Percentiles rank a stretch among this genome's conserved stretches.
phyloP scores from a whole-genome alignment of 2,113 vertebrate species.

The Melanostigma gelatinosum region DNA sequence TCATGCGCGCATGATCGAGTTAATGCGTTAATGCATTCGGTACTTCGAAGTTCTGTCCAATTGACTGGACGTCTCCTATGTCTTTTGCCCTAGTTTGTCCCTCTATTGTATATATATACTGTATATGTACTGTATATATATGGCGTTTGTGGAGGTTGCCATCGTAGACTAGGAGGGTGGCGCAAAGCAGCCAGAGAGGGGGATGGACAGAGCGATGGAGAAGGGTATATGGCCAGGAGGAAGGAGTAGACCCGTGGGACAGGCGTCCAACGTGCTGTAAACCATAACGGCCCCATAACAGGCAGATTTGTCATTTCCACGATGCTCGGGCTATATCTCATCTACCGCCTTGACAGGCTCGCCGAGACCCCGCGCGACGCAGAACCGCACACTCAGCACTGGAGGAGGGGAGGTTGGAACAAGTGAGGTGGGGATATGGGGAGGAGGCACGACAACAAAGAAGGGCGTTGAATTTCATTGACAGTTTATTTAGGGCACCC shows the following conservation, averaged over 20 bases:
- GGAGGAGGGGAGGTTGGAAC: slow-evolving; percentile 53
- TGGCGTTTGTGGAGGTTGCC: slow-evolving; percentile 4
- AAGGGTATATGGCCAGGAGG: slow-evolving; percentile 25
- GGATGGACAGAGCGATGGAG: slow-evolving; percentile 44
- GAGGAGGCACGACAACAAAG: not conserved
- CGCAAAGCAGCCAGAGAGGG: slow-evolving; percentile 15
- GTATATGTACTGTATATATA: no score
- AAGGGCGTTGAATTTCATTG: not conserved
- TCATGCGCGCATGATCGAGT: slow-evolving; percentile 39
- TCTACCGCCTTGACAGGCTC: slow-evolving; percentile 59
- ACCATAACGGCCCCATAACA: slow-evolving; percentile 73
- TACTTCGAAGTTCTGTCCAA: slow-evolving; percentile 16
- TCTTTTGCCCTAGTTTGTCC: not conserved
- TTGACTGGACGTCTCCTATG: slow-evolving; percentile 16
- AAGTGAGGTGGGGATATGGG: slow-evolving; percentile 15
- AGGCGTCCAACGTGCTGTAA: slow-evolving; percentile 64
- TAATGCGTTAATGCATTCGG: slow-evolving; percentile 40
- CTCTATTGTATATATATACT: not conserved
- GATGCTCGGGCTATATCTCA: slow-evolving; percentile 59
- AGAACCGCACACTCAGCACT: slow-evolving; percentile 49
- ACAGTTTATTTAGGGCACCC: slow-evolving; percentile 2
- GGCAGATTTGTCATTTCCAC: slow-evolving; percentile 72
- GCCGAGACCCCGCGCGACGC: slow-evolving; percentile 48
- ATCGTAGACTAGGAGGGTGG: not conserved
- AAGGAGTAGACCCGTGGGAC: slow-evolving; percentile 70